phyloP scores from a whole-genome alignment of 2,797 vertebrate species.

The Bovichtus diacanthus region DNA sequence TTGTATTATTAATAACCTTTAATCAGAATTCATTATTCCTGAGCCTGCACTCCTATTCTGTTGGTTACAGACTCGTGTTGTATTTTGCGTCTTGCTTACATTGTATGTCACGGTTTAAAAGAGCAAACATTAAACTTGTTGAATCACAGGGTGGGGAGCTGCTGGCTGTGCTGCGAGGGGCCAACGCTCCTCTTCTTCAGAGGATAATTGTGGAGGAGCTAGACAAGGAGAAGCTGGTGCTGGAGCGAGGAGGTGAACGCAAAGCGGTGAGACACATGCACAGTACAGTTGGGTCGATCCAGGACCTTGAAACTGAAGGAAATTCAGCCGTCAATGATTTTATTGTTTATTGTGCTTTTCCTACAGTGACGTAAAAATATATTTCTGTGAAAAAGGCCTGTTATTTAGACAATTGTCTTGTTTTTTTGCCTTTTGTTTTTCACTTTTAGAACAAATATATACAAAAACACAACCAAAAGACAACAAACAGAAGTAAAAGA shows the following conservation, averaged over 20 bases:
- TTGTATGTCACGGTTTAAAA: too few species aligned
- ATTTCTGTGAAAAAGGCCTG: not conserved
- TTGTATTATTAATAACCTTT: not conserved
- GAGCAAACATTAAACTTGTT: too few species aligned
- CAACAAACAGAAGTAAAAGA: not conserved
- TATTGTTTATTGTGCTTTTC: not conserved
- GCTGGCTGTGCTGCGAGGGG: slow-evolving; percentile 90
- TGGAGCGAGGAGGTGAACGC: slow-evolving; percentile 82
- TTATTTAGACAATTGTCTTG: not conserved
- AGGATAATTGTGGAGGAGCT: slow-evolving; percentile 91
- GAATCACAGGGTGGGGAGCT: slow-evolving; percentile 88
- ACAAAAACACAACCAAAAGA: not conserved
- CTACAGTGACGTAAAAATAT: not conserved
- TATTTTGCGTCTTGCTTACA: not conserved
- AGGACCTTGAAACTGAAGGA: not conserved
- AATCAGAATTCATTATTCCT: not conserved
- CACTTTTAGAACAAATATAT: not conserved
- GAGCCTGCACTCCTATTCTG: not conserved
- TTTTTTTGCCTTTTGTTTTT: not conserved
- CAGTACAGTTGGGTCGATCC: not conserved
- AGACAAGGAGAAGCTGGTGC: slow-evolving; percentile 84
- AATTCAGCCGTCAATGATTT: slow-evolving; percentile 5
- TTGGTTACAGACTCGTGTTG: not conserved
- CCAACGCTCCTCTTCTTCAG: slow-evolving; percentile 90
- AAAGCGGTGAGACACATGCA: slow-evolving; percentile 83